Percentiles rank a stretch among this genome's conserved stretches.
phyloP scores from a whole-genome alignment of 2,888 invertebrate species.

The Drosophila neutralis region DNA sequence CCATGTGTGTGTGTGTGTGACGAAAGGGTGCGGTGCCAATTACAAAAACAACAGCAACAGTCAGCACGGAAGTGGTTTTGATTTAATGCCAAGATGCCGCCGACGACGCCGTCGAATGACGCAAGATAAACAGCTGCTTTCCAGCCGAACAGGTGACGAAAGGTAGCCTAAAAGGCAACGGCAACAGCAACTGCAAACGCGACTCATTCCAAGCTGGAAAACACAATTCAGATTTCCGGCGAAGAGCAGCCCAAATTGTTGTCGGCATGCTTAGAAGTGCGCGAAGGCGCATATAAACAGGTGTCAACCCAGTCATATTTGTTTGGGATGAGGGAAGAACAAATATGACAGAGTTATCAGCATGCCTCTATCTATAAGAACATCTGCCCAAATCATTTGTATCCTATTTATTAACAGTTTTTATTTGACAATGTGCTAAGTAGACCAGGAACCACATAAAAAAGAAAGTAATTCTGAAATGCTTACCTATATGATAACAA shows the following conservation, averaged over 20 bases:
- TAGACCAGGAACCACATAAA: background rate
- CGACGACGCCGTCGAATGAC: constrained; percentile 37
- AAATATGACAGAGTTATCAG: constrained; percentile 5
- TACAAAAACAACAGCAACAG: constrained; percentile 40
- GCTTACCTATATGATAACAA: background rate
- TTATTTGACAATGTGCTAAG: background rate
- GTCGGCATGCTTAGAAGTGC: constrained; percentile 41
- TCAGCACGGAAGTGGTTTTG: constrained; percentile 75
- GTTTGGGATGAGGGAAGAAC: background rate
- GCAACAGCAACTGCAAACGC: background rate
- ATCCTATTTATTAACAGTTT: background rate
- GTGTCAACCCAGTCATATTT: constrained; percentile 31
- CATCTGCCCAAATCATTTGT: background rate
- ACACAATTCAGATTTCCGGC: constrained; percentile 5
- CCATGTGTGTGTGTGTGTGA: constrained; percentile 13
- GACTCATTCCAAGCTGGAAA: background rate
- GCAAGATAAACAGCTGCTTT: constrained; percentile 64
- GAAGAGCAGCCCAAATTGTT: constrained; percentile 19
- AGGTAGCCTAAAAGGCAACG: constrained; percentile 42
- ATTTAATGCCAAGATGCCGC: constrained; percentile 66
- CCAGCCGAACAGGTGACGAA: constrained; percentile 64
- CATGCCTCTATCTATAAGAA: constrained; percentile 8
- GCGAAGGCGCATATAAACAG: constrained; percentile 45
- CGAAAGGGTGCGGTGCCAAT: constrained; percentile 50
- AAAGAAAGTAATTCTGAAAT: background rate